Evolutionary conservation across 2,888 invertebrate genomes (phyloP).

Genomic region (Callinectes sapidus): DNA sequence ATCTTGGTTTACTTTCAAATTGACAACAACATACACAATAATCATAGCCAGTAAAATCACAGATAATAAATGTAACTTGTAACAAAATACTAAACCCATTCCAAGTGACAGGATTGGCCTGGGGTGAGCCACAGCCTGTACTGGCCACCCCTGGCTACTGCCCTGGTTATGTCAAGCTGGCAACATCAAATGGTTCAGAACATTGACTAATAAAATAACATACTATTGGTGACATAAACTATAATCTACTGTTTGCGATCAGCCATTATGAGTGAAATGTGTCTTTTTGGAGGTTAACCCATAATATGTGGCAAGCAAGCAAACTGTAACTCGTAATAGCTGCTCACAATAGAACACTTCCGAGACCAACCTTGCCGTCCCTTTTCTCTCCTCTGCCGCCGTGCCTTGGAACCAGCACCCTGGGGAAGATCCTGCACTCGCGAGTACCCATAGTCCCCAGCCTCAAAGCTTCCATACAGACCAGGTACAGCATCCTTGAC

Average conservation of each 20-base stretch:
- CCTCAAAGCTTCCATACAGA: conserved; percentile 77
- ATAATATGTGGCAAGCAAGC: background rate
- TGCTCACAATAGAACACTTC: conserved; percentile 36
- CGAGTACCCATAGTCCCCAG: conserved; percentile 83
- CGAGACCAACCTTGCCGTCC: conserved; percentile 80
- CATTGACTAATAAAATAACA: conserved; percentile 56
- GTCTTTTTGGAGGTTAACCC: background rate
- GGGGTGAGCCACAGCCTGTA: conserved; percentile 69
- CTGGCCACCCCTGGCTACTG: conserved; percentile 66
- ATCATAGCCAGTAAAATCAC: conserved; percentile 58
- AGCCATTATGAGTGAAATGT: conserved; percentile 75
- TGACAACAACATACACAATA: conserved; percentile 67
- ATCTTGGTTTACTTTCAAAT: conserved; percentile 55
- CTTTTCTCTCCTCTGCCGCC: conserved; percentile 82
- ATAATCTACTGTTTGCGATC: conserved; percentile 52
- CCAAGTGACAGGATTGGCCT: conserved; percentile 56
- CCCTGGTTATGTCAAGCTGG: conserved; percentile 54
- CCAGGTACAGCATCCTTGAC: conserved; percentile 81
- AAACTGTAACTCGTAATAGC: conserved; percentile 45
- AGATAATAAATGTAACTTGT: conserved; percentile 53
- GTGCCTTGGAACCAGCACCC: conserved; percentile 65
- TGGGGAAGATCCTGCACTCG: conserved; percentile 80
- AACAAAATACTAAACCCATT: conserved; percentile 55
- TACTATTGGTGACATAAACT: conserved; percentile 59
- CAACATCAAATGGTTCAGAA: conserved; percentile 61